Evolutionary conservation across 1,140 invertebrate species (phyloP).

Genomic region (Temnothorax longispinosus): DNA sequence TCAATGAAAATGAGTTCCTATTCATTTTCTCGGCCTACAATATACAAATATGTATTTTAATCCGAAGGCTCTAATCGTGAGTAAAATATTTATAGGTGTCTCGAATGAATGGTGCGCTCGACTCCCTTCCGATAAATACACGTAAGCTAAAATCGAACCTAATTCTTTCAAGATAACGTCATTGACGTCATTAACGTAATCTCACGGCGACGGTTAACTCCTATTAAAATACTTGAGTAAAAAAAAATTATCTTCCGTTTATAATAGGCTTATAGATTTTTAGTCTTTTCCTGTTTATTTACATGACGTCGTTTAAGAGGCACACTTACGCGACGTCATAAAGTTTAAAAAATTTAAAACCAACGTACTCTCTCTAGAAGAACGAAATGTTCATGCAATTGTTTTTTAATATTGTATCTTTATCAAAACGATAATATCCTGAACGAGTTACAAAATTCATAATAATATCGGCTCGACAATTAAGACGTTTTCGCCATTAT

Average conservation of each 20-base stretch:
- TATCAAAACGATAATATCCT: neutral
- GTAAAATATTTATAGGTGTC: constrained; percentile 24
- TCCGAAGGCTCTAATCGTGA: neutral
- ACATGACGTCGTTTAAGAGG: neutral
- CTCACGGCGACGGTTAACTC: neutral
- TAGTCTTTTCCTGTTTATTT: neutral
- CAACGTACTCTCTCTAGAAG: neutral
- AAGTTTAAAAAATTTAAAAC: neutral
- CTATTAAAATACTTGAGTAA: neutral
- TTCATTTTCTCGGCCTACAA: neutral
- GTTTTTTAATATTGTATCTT: neutral
- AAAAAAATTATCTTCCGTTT: neutral
- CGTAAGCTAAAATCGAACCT: constrained; percentile 9
- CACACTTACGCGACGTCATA: neutral
- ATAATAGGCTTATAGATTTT: constrained; percentile 27
- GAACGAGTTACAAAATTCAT: neutral
- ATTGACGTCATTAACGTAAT: neutral
- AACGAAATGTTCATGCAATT: neutral
- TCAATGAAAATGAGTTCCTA: neutral
- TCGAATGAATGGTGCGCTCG: neutral
- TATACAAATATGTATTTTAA: neutral
- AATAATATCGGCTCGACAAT: neutral
- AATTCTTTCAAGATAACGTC: constrained; percentile 1
- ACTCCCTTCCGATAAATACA: neutral
- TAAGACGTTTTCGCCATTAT: neutral